Evolutionary conservation across 2,888 invertebrate genomes (phyloP), one percentile per base, ranked within the genome.

Genomic region (Nasonovia ribisnigri): DNA sequence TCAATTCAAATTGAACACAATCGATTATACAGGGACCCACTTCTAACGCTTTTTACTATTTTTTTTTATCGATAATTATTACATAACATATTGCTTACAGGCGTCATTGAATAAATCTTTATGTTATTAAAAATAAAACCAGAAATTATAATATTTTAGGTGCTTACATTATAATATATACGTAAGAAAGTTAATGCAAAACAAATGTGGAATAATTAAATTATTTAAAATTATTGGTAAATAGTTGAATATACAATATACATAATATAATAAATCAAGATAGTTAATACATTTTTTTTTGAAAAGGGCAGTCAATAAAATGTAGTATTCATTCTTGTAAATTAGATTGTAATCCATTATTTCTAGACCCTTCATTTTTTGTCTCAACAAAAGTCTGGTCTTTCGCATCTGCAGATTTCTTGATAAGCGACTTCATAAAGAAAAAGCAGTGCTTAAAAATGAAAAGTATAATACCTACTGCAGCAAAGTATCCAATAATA

Each of bases 1-100:
- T n/a, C n/a, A n/a, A n/a, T n/a, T n/a, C n/a, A n/a, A n/a, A n/a
- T n/a, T n/a, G n/a, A n/a, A n/a, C n/a, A n/a, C n/a, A n/a, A n/a
- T n/a, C n/a, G n/a, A n/a, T n/a, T n/a, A n/a, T n/a, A n/a, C n/a
- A n/a, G n/a, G n/a, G n/a, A n/a, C n/a, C n/a, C n/a, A n/a, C n/a
- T n/a, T n/a, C n/a, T n/a, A n/a, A n/a, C n/a, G n/a, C n/a, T n/a
- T 57, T 77, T 77, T 36, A 77, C 67, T 77, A 77, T 77, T 67
- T 67, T 1, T 67, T n/a, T n/a, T 20, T 42, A 77, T 77, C 20
- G 20, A 77, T 77, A 77, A 77, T 20, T 36, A 36, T 42, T 36
- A 77, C 20, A n/a, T n/a, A 36, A 77, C 20, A 77, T 46, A 46
- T 77, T 8, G 4, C 36, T 77, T 20, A 77, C 36, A 77, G 8